Evolutionary conservation across 53 echinoderm and acorn worm species (phyloP), one percentile per base, ranked within the genome.

Genomic region (Paracentrotus lividus): DNA sequence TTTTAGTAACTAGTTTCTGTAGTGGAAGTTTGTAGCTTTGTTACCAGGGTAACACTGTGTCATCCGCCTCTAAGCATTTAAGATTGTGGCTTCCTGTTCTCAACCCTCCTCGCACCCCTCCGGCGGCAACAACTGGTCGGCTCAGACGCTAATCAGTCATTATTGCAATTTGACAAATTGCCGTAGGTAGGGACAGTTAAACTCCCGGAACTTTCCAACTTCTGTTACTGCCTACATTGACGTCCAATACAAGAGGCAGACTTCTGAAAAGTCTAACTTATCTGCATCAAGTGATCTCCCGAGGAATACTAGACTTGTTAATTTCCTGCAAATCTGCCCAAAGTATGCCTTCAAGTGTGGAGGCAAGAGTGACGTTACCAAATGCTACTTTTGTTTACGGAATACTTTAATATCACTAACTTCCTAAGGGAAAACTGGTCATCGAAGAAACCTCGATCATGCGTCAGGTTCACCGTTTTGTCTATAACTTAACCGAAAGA

Each of bases 81-180:
- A 77, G 92, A 92, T 92, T 92, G 92, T 81, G 49, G 42, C 81
- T 78, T 92, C 92, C 92, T 92, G 92, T 92, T 77, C 92, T 81
- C 81, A 56, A n/a, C 92, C 92, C 92, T 92, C n/a, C 42, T 57
- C 57, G 56, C 61, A 78, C 92, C 81, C 81, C 58, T 81, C 92
- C 92, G 57, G 92, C 57, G 57, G 92, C 57, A 55, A 78, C 77
- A 77, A 78, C 92, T 92, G n/a, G 92, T 92, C 92, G n/a, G 81
- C 57, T 92, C 42, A 54, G 81, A 92, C 77, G 58, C 55, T n/a
- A n/a, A 56, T 23, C 81, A 77, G 59, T 36, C 81, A 36, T 38
- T 77, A 81, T 60, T n/a, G n/a, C 92, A 92, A 92, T 38, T 77
- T 92, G 92, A 78, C 92, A 92, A n/a, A 53, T 42, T 78, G 92